Conservation (phyloP, 2,888 invertebrate genomes). For the Folsomia candida region DNA sequence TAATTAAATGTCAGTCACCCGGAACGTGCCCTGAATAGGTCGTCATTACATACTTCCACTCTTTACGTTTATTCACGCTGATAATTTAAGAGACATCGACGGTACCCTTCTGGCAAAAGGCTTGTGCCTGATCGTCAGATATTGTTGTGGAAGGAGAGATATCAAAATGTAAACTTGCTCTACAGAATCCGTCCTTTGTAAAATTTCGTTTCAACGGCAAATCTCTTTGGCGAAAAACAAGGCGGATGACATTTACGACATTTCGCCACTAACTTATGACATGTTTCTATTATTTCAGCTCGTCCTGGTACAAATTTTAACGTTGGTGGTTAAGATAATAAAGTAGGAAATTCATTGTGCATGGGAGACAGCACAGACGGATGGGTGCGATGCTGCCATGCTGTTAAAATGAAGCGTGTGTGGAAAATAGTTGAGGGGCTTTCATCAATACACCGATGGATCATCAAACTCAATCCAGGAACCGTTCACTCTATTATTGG, state of each 20-base stretch:
- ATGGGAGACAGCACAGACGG: neutral
- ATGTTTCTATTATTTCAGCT: neutral
- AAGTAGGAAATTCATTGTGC: neutral
- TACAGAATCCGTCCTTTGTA: neutral
- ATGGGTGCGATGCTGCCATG: neutral
- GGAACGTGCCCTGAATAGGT: neutral
- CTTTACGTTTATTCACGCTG: neutral
- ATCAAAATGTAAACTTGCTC: neutral
- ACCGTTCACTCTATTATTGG: neutral
- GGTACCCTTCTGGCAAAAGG: neutral
- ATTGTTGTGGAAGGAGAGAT: no score
- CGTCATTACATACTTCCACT: conserved; percentile 2
- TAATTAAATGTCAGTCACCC: neutral
- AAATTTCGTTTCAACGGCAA: neutral
- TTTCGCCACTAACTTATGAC: conserved; percentile 5
- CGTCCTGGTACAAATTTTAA: neutral
- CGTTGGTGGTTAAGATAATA: conserved; percentile 1
- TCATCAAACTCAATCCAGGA: neutral
- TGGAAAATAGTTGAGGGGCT: no score
- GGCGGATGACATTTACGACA: neutral
- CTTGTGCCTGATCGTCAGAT: no score
- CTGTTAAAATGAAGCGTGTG: no score
- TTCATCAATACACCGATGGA: neutral
- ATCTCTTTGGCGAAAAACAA: conserved; percentile 3
- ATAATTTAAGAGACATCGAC: conserved; percentile 7